phyloP scores from a whole-genome alignment of 2,888 invertebrate species.

The Eupithecia exiguata region DNA sequence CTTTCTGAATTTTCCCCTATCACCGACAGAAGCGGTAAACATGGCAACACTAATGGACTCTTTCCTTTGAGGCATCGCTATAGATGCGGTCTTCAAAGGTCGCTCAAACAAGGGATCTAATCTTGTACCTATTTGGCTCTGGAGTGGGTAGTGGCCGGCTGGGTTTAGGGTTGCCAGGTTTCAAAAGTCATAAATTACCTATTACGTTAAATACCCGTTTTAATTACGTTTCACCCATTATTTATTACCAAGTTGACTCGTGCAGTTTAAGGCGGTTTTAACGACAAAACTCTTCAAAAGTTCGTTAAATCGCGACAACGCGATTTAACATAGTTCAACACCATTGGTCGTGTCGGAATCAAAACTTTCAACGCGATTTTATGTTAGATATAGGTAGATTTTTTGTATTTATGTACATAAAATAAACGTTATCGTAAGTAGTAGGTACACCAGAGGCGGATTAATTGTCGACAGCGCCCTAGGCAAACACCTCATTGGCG shows the following conservation, averaged over 20 bases:
- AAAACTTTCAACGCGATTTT: no score
- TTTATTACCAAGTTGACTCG: not conserved
- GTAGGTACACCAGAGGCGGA: no score
- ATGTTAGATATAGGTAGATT: no score
- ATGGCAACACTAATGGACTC: constrained; percentile 35
- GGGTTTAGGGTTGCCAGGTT: constrained; percentile 34
- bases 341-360: not conserved
- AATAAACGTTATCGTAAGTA: no score
- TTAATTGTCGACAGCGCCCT: no score
- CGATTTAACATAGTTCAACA: not conserved
- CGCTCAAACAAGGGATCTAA: constrained; percentile 43
- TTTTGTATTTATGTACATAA: no score
- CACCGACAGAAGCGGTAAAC: constrained; percentile 14
- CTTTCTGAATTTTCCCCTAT: constrained; percentile 9
- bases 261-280: not conserved
- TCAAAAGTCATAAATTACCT: not conserved
- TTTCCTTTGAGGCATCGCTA: constrained; percentile 39
- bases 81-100: constrained; percentile 44
- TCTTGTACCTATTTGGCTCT: constrained; percentile 44
- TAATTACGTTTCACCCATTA: no score
- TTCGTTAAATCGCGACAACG: not conserved
- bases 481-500: no score
- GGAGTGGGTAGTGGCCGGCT: constrained; percentile 41
- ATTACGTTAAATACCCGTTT: no score
- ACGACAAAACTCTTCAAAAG: not conserved